Conservation (phyloP, 1,140 invertebrate species). For the Geopemphigus sp. region DNA sequence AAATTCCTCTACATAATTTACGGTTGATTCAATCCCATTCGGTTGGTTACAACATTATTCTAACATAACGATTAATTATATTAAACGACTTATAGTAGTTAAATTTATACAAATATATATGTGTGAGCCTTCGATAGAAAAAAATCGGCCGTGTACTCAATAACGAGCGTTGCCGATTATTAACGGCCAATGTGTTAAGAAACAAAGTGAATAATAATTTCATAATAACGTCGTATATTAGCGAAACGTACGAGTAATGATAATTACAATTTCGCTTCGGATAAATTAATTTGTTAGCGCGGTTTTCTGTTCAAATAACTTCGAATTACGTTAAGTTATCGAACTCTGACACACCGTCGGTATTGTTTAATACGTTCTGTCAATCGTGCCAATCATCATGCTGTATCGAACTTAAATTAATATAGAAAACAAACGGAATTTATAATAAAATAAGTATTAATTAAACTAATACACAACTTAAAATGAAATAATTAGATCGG, state of each 20-base stretch:
- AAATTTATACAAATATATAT: too few relatives aligned
- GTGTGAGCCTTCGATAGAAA: too few relatives aligned
- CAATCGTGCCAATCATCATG: constrained; percentile 24
- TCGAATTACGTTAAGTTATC: constrained; percentile 1
- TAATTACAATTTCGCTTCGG: neutral
- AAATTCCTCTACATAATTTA: constrained; percentile 7
- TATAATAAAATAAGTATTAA: neutral
- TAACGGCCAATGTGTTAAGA: neutral
- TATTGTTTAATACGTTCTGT: neutral
- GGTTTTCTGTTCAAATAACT: neutral
- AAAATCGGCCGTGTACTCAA: neutral
- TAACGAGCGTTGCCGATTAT: neutral
- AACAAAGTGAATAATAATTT: neutral
- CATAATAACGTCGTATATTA: neutral
- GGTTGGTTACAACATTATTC: neutral
- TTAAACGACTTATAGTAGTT: constrained; percentile 2
- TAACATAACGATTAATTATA: neutral
- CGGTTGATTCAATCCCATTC: neutral
- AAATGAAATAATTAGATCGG: neutral
- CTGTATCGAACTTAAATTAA: neutral
- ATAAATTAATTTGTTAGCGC: neutral
- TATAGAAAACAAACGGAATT: neutral
- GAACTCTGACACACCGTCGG: neutral
- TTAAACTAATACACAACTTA: neutral
- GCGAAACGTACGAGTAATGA: neutral